Conservation (phyloP, 2,888 invertebrate species). For the Mesorhabditis spiculigera region DNA sequence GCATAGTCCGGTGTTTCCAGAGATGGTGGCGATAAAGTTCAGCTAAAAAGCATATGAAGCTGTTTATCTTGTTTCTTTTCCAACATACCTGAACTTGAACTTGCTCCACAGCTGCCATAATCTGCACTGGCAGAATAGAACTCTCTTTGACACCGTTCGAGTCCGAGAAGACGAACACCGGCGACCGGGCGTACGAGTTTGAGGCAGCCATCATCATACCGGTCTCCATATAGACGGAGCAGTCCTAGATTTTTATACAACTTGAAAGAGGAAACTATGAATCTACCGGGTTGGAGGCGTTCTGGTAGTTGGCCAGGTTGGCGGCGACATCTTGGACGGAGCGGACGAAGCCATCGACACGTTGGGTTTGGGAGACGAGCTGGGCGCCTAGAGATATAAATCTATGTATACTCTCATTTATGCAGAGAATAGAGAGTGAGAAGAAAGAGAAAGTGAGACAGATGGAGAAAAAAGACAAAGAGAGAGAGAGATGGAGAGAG, state of each 20-base stretch:
- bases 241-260: conserved; percentile 18
- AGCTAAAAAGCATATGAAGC: not conserved
- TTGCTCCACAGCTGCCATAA: not conserved
- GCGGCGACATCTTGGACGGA: conserved; percentile 25
- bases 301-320: conserved; percentile 20
- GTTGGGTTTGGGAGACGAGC: conserved; percentile 18
- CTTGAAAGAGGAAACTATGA: not conserved
- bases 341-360: conserved; percentile 27
- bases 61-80: not conserved
- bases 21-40: not conserved
- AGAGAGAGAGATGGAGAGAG: too few relatives aligned
- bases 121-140: not conserved
- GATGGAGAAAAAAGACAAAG: too few relatives aligned
- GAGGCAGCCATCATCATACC: conserved; percentile 29
- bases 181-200: conserved; percentile 27
- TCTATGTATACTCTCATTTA: too few relatives aligned
- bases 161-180: conserved; percentile 45
- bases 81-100: conserved; percentile 4
- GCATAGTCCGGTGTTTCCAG: not conserved
- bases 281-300: not conserved
- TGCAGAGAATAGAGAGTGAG: too few relatives aligned
- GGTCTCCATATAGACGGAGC: conserved; percentile 30
- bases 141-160: conserved; percentile 27
- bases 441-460: too few relatives aligned
- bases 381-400: conserved; percentile 16